Percentiles rank a stretch among this genome's conserved stretches.
phyloP scores from a whole-genome alignment of 2,797 vertebrate species.

The Oceanodroma leucorhoa region DNA sequence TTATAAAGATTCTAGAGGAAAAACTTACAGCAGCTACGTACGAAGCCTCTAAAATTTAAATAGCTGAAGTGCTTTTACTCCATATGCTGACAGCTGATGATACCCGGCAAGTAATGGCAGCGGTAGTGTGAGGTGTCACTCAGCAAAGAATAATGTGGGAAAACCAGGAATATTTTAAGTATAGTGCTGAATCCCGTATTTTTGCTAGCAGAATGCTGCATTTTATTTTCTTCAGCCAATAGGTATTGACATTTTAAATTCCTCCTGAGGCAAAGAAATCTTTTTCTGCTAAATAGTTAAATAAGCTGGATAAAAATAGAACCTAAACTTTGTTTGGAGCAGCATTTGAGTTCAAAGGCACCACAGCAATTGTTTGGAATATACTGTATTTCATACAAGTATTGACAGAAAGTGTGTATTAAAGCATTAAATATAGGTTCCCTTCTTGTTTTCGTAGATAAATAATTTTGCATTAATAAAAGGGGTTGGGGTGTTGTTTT shows the following conservation, averaged over 20 bases:
- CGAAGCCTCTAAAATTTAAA: slow-evolving; percentile 3
- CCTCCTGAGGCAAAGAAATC: not conserved
- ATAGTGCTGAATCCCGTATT: not conserved
- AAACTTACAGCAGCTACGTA: not conserved
- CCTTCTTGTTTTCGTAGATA: not conserved
- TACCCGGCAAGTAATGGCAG: slow-evolving; percentile 8
- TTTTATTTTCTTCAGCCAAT: slow-evolving; percentile 25
- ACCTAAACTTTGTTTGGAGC: slow-evolving; percentile 2
- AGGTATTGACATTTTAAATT: slow-evolving; percentile 16
- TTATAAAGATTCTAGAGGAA: not conserved
- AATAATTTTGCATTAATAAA: not conserved
- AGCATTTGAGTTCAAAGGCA: slow-evolving; percentile 1
- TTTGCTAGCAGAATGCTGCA: slow-evolving; percentile 14
- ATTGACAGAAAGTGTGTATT: not conserved
- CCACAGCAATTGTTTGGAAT: not conserved
- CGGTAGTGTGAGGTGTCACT: not conserved
- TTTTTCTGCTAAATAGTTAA: slow-evolving; percentile 24
- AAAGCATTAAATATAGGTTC: not conserved
- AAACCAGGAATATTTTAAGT: slow-evolving; percentile 9
- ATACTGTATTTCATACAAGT: not conserved
- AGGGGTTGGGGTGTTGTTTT: not conserved
- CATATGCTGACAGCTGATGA: not conserved
- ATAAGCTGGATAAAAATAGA: slow-evolving; percentile 23
- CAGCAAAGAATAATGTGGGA: slow-evolving; percentile 13
- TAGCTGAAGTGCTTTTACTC: not conserved